phyloP scores from a whole-genome alignment of 1,140 invertebrate species.

The Apis mellifera region Amel_HAv3.1 CM009940.2:8203001-8203500 shows the following conservation, averaged over 20 bases:
- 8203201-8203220: too few relatives aligned
- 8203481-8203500: slow-evolving; percentile 76
- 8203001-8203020: slow-evolving; percentile 87
- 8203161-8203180: slow-evolving; percentile 64
- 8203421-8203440: slow-evolving; percentile 9
- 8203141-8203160: slow-evolving; percentile 76
- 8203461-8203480: slow-evolving; percentile 67
- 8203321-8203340: not conserved
- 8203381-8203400: not conserved
- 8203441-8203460: slow-evolving; percentile 7
- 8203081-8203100: slow-evolving; percentile 76
- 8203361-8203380: not conserved
- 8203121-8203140: slow-evolving; percentile 80
- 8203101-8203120: slow-evolving; percentile 76
- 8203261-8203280: not conserved
- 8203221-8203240: not conserved
- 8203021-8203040: slow-evolving; percentile 87
- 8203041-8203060: slow-evolving; percentile 83
- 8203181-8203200: too few relatives aligned
- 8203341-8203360: too few relatives aligned
- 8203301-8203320: not conserved
- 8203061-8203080: slow-evolving; percentile 81
- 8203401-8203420: not conserved
- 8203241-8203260: too few relatives aligned
- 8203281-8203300: not conserved